These are phyloP conservation scores for Pelodytes ibericus DNA, from an alignment of 2,797 vertebrate species.

Conservation along the genomic window DNA sequence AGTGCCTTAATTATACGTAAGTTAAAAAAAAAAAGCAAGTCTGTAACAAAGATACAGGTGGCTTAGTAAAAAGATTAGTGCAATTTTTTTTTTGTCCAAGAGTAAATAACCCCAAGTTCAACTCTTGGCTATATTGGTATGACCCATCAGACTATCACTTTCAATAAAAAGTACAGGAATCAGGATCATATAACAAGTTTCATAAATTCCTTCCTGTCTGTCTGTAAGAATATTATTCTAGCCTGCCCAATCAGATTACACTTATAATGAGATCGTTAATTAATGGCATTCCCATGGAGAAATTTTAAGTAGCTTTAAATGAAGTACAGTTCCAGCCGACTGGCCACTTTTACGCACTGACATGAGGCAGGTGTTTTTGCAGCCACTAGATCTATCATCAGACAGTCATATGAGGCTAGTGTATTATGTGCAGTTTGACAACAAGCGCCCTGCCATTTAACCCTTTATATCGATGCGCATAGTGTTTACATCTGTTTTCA, in stretches of 20 bases:
- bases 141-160: not conserved
- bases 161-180: not conserved
- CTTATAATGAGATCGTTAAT: slow-evolving; percentile 52
- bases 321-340: slow-evolving; percentile 37
- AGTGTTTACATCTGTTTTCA: no score
- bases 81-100: not conserved
- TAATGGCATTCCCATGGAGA: slow-evolving; percentile 36
- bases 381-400: slow-evolving; percentile 39
- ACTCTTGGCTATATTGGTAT: not conserved
- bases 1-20: no score
- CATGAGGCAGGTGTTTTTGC: slow-evolving; percentile 45
- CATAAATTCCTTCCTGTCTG: slow-evolving; percentile 18
- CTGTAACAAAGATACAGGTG: no score
- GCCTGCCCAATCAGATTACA: slow-evolving; percentile 43
- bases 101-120: not conserved
- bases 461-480: no score
- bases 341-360: slow-evolving; percentile 26
- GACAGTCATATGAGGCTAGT: slow-evolving; percentile 34
- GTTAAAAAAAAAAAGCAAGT: no score
- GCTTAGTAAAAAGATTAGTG: no score
- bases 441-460: not conserved
- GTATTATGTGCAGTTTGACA: not conserved
- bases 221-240: slow-evolving; percentile 27
- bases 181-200: slow-evolving; percentile 19
- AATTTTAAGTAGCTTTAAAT: slow-evolving; percentile 40